A percentile compares a stretch with the other conserved stretches of the same genome.
Conservation (phyloP, 2,888 invertebrate genomes). For the Dryadula phaetusa region DNA sequence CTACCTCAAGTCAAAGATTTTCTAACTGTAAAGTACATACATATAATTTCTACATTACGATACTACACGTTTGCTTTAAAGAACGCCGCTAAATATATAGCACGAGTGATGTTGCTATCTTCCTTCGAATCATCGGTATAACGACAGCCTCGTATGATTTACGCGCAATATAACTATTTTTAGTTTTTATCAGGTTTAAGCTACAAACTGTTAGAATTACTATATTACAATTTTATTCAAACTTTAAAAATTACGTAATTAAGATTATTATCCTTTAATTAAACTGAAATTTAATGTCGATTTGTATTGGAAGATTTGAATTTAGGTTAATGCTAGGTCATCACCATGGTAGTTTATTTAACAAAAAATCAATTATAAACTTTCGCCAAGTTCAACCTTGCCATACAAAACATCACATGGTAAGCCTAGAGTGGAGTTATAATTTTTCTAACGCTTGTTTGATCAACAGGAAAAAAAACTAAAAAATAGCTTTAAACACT, state of each 20-base stretch:
- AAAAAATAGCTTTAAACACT: too few species aligned
- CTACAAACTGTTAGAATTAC: conserved; percentile 26
- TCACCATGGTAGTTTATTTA: too few species aligned
- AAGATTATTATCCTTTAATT: not conserved
- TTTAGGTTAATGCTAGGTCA: too few species aligned
- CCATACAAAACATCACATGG: too few species aligned
- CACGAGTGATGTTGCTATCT: conserved; percentile 45
- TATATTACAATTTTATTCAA: not conserved
- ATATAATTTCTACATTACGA: conserved; percentile 19
- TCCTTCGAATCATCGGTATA: conserved; percentile 43
- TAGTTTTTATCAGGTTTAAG: conserved; percentile 48
- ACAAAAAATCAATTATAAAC: too few species aligned
- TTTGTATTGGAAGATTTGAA: too few species aligned
- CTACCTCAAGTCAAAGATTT: not conserved
- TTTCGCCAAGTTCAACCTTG: too few species aligned
- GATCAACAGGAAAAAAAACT: too few species aligned
- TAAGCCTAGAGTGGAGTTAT: too few species aligned
- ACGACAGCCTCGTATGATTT: conserved; percentile 51
- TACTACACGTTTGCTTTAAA: conserved; percentile 46
- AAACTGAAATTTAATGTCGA: not conserved
- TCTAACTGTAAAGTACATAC: not conserved
- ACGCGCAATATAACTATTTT: conserved; percentile 54
- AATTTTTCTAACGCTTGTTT: too few species aligned
- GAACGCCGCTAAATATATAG: conserved; percentile 45
- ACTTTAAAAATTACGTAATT: not conserved